Percentiles rank a stretch among this genome's conserved stretches.
These are phyloP conservation scores for Nephrotoma appendiculata DNA, from an alignment of 2,888 invertebrate genomes.

Conservation along the genomic window DNA sequence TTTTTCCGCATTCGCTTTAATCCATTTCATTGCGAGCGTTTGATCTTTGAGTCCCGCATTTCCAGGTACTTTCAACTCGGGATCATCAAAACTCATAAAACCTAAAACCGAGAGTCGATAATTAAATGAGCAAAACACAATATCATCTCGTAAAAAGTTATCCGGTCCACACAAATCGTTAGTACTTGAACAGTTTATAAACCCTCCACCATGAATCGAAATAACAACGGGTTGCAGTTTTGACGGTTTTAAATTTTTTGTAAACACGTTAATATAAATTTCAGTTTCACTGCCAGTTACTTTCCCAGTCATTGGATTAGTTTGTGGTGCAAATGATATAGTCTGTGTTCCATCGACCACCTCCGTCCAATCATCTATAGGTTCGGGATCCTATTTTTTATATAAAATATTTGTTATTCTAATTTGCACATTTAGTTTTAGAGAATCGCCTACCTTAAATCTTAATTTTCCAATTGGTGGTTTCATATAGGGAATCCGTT, in stretches of 20 bases:
- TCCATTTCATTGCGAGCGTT: constrained; percentile 34
- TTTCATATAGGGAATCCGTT: background rate
- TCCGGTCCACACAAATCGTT: constrained; percentile 21
- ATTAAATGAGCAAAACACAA: constrained; percentile 17
- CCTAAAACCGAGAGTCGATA: constrained; percentile 28
- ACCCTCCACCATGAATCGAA: constrained; percentile 30
- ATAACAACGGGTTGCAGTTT: constrained; percentile 26
- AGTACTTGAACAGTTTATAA: constrained; percentile 23
- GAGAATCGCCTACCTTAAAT: background rate
- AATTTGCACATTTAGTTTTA: background rate
- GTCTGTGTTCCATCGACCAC: background rate
- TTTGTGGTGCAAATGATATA: background rate
- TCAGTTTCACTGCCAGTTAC: background rate
- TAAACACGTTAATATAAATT: constrained; percentile 9
- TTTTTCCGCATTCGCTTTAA: constrained; percentile 31
- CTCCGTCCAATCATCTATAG: background rate
- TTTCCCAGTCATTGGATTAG: background rate
- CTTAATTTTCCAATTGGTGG: background rate
- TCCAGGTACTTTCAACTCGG: constrained; percentile 34
- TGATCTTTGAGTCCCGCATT: constrained; percentile 28
- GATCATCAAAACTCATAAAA: constrained; percentile 26
- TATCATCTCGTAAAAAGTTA: background rate
- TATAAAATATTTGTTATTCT: background rate
- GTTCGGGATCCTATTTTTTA: background rate
- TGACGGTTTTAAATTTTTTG: background rate